phyloP scores from a whole-genome alignment of 2,113 vertebrate species.

The Cynocephalus volans region DNA sequence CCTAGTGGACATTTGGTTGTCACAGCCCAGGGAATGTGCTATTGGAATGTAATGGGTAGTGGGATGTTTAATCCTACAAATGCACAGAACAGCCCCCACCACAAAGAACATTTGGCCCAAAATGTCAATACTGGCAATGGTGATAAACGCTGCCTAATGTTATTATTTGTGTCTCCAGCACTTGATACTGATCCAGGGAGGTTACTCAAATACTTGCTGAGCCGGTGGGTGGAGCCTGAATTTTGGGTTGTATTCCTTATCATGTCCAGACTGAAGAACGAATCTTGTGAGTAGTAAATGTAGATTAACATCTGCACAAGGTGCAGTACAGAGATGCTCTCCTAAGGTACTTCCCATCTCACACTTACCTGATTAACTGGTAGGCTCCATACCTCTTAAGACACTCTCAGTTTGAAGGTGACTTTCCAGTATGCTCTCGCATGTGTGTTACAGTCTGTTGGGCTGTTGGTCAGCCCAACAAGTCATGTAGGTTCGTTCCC shows the following conservation, averaged over 20 bases:
- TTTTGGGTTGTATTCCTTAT: not conserved
- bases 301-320: not conserved
- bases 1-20: conserved; percentile 30
- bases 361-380: not conserved
- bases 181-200: not conserved
- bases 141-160: not conserved
- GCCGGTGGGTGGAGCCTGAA: not conserved
- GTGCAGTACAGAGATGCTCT: not conserved
- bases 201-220: not conserved
- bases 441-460: not conserved
- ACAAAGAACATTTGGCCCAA: not conserved
- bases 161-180: not conserved
- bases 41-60: not conserved
- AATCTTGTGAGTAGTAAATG: not conserved
- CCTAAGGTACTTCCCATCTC: not conserved
- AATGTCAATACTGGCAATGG: not conserved
- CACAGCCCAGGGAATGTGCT: not conserved
- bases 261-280: not conserved
- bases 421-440: not conserved
- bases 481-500: not conserved
- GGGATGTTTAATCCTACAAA: not conserved
- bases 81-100: not conserved
- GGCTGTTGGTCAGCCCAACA: not conserved
- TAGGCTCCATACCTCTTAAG: not conserved
- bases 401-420: not conserved